Conservation (phyloP, 2,888 invertebrate species). For the Automeris io region DNA sequence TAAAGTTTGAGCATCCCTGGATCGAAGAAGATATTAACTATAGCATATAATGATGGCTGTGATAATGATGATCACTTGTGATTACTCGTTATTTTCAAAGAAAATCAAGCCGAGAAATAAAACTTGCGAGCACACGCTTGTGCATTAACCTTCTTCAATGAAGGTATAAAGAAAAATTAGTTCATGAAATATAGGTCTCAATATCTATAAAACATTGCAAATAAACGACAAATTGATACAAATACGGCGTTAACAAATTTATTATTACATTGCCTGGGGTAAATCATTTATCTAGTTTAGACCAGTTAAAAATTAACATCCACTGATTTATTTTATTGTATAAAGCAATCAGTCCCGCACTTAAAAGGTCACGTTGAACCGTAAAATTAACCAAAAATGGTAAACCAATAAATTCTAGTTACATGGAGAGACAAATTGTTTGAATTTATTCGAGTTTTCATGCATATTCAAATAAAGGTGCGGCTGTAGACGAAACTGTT, state of each 20-base stretch:
- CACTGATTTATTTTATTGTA: slow-evolving; percentile 7
- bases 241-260: neutral
- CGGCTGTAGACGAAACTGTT: slow-evolving; percentile 1
- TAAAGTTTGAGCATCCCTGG: too few relatives aligned
- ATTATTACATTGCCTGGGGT: neutral
- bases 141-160: too few relatives aligned
- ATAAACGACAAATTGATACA: neutral
- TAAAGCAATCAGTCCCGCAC: slow-evolving; percentile 8
- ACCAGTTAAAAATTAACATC: slow-evolving; percentile 5
- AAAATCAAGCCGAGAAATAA: too few relatives aligned
- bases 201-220: neutral
- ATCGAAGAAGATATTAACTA: too few relatives aligned
- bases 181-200: too few relatives aligned
- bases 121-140: too few relatives aligned
- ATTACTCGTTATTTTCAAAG: too few relatives aligned
- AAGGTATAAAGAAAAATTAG: too few relatives aligned
- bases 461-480: slow-evolving; percentile 7
- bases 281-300: slow-evolving; percentile 4
- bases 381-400: slow-evolving; percentile 31
- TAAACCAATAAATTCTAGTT: slow-evolving; percentile 40
- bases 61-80: too few relatives aligned
- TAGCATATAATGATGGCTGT: too few relatives aligned
- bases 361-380: slow-evolving; percentile 6
- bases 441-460: slow-evolving; percentile 27
- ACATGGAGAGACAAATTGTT: slow-evolving; percentile 52